Conservation (phyloP, 2,797 vertebrate species). For the Lithobates pipiens region DNA sequence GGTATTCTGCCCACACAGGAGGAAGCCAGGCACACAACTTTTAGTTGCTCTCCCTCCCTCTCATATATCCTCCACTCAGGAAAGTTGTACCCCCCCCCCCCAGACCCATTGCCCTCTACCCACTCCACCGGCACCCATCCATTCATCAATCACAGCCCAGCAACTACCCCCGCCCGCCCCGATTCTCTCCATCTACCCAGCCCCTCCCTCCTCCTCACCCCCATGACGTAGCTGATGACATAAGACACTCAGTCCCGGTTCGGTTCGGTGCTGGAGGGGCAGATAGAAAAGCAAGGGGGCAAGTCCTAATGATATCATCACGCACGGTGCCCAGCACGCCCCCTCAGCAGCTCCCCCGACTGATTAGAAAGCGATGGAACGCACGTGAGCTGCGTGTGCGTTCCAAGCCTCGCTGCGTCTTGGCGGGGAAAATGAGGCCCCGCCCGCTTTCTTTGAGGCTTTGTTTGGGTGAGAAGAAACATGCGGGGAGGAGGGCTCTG, state of each 20-base stretch:
- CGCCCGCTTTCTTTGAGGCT: constrained; percentile 15
- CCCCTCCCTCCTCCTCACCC: constrained; percentile 47
- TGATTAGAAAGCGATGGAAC: not conserved
- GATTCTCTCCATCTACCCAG: not conserved
- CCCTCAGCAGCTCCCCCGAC: not conserved
- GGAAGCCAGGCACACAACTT: no score
- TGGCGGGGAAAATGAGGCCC: constrained; percentile 45
- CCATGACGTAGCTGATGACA: constrained; percentile 59
- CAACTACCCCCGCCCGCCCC: not conserved
- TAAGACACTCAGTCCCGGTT: constrained; percentile 54
- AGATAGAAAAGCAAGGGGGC: constrained; percentile 31
- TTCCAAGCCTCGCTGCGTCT: constrained; percentile 1
- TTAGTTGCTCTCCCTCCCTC: no score
- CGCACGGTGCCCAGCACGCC: constrained; percentile 29
- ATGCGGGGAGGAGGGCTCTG: not conserved
- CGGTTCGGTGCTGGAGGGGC: constrained; percentile 51
- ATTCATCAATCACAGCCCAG: not conserved
- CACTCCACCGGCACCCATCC: not conserved
- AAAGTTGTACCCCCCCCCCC: no score
- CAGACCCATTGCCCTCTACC: no score
- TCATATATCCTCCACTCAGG: no score
- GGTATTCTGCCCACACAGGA: no score
- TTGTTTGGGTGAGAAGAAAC: constrained; percentile 39
- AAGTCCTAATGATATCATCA: constrained; percentile 51
- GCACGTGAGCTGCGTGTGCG: constrained; percentile 30